These are phyloP conservation scores for Cheilosia vulpina DNA, from an alignment of 2,888 invertebrate genomes.

Conservation along the genomic window DNA sequence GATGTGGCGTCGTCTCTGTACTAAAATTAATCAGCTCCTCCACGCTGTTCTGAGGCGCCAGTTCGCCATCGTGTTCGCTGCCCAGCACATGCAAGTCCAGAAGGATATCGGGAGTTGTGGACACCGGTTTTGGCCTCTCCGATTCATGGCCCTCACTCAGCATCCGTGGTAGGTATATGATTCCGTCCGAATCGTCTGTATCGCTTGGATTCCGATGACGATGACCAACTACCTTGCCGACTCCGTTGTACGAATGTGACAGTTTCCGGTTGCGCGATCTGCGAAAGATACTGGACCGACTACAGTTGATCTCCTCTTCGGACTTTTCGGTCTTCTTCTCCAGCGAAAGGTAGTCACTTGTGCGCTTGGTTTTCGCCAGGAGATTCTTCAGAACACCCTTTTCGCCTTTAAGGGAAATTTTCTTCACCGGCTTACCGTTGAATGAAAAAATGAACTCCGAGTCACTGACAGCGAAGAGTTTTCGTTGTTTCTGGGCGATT, in stretches of 20 bases:
- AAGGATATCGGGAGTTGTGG: slow-evolving; percentile 82
- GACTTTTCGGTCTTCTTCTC: slow-evolving; percentile 80
- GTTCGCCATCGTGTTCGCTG: slow-evolving; percentile 65
- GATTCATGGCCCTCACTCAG: slow-evolving; percentile 76
- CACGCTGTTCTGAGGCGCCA: slow-evolving; percentile 63
- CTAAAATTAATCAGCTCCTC: slow-evolving; percentile 67
- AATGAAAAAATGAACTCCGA: slow-evolving; percentile 82
- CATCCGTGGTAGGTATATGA: slow-evolving; percentile 78
- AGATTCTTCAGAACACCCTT: slow-evolving; percentile 81
- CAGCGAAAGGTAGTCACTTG: slow-evolving; percentile 82
- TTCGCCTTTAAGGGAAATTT: slow-evolving; percentile 78
- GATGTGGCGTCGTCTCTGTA: slow-evolving; percentile 68
- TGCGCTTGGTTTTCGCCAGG: slow-evolving; percentile 82
- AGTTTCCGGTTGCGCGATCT: slow-evolving; percentile 82
- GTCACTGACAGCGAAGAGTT: slow-evolving; percentile 82
- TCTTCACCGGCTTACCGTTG: slow-evolving; percentile 77
- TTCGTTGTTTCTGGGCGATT: slow-evolving; percentile 76
- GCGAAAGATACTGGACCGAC: slow-evolving; percentile 79
- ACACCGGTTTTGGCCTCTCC: slow-evolving; percentile 70
- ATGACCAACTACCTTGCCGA: slow-evolving; percentile 75
- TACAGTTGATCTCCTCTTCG: slow-evolving; percentile 79
- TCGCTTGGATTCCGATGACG: slow-evolving; percentile 81
- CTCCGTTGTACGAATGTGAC: slow-evolving; percentile 83
- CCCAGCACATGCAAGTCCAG: slow-evolving; percentile 82
- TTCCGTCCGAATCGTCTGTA: slow-evolving; percentile 79